Evolutionary conservation across 2,888 invertebrate genomes (phyloP).

Genomic region (Amorpha juglandis): DNA sequence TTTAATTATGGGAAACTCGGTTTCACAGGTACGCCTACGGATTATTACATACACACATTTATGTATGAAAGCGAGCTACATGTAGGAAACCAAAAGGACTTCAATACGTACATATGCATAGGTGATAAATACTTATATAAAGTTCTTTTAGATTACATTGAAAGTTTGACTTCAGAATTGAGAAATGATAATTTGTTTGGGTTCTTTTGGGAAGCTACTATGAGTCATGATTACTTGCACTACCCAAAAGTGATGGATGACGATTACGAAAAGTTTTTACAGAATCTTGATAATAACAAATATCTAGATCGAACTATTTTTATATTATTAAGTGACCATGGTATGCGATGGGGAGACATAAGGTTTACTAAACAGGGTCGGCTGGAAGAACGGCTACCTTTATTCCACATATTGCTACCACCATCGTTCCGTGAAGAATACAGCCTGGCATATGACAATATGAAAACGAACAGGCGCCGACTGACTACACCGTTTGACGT

Average conservation of each 20-base stretch:
- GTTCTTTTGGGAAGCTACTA: slow-evolving; percentile 92
- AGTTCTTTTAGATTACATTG: slow-evolving; percentile 88
- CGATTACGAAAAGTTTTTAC: slow-evolving; percentile 84
- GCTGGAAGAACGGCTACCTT: slow-evolving; percentile 94
- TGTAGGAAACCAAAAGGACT: slow-evolving; percentile 86
- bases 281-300: slow-evolving; percentile 74
- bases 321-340: slow-evolving; percentile 94
- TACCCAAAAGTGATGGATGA: slow-evolving; percentile 90
- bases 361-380: slow-evolving; percentile 92
- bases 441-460: slow-evolving; percentile 85
- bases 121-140: slow-evolving; percentile 88
- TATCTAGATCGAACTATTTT: slow-evolving; percentile 87
- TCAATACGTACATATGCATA: slow-evolving; percentile 88
- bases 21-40: slow-evolving; percentile 91
- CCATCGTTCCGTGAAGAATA: slow-evolving; percentile 87
- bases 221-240: slow-evolving; percentile 94
- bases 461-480: slow-evolving; percentile 86
- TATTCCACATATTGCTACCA: slow-evolving; percentile 90
- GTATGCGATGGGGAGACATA: slow-evolving; percentile 93
- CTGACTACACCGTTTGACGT: slow-evolving; percentile 94
- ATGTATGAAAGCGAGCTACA: slow-evolving; percentile 87
- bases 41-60: slow-evolving; percentile 92
- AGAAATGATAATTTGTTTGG: slow-evolving; percentile 88
- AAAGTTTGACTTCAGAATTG: slow-evolving; percentile 86
- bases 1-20: slow-evolving; percentile 92